Base-by-base conservation (phyloP, 1,140 invertebrate genomes). In the Drosophila pachea region DNA sequence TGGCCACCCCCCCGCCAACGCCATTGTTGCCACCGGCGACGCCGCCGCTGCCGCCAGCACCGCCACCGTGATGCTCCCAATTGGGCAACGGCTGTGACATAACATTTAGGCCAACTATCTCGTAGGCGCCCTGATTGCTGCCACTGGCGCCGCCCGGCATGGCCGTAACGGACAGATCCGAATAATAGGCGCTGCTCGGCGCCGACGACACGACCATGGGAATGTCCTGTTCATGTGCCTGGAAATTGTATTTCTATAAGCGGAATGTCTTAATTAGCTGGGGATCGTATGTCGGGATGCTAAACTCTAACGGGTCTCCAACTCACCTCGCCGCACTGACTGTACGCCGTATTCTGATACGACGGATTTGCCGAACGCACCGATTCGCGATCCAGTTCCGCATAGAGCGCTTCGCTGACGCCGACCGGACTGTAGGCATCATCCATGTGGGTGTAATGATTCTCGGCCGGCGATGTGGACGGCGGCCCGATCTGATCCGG, bases 361-460 rank as follows among this genome's bases (percentile, higher is more conserved):
- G 93, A 93, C 4, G 93, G 93, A 82, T 90, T 92, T 14, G 91
- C 91, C 14, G 90, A 91, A 29, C 89, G 86, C 68, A 76, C 86
- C 54, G 88, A 91, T 74, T 90, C 91, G 36, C 86, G 86, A 81
- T 94, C 93, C 64, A 94, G 88, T 87, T 94, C 93, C 22, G 93
- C 93, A 76, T 94, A 94, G 1, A 94, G 89, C 0, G 93, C 93
- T 76, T 94, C 93, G 33, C 78, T 88, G 4, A 89, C 87, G 1
- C 89, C 91, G 5, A 90, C 90, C 58, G 87, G 88, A 76, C 91
- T 90, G 64, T 91, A 92, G 45, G 92, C 91, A 52, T 93, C 93
- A 58, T 94, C 93, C 92, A 94, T 92, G 77, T 93, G 92, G 7
- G 93, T 94, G 78, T 94, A 94, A 81, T 94, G 93, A 78, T 94